Conservation (phyloP, 2,888 invertebrate species). For the Palloptera scutellata region DNA sequence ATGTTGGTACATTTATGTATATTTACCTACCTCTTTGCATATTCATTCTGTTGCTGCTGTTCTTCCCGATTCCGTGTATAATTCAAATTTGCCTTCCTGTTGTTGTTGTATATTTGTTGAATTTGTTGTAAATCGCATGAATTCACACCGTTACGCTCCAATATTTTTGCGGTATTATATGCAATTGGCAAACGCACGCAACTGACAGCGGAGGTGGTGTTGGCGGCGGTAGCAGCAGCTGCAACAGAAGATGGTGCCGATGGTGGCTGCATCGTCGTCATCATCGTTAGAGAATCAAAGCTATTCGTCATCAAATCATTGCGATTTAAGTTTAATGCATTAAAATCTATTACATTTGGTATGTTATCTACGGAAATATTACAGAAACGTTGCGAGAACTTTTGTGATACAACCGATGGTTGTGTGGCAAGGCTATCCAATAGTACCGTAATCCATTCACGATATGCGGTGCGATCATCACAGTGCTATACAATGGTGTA, state of each 20-base stretch:
- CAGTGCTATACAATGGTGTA: constrained; percentile 45
- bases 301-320: constrained; percentile 34
- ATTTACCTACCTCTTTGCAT: too few relatives aligned
- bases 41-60: too few relatives aligned
- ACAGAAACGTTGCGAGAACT: constrained; percentile 28
- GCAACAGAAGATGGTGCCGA: background rate
- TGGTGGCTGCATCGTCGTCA: constrained; percentile 8
- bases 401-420: constrained; percentile 3
- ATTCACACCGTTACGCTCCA: constrained; percentile 49
- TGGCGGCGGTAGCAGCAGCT: constrained; percentile 1
- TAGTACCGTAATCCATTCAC: constrained; percentile 54
- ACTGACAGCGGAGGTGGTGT: background rate
- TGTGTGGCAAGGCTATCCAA: constrained; percentile 43
- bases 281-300: constrained; percentile 43
- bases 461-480: constrained; percentile 53
- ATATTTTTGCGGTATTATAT: constrained; percentile 49
- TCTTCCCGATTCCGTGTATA: too few relatives aligned
- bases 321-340: constrained; percentile 1
- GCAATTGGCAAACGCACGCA: constrained; percentile 50
- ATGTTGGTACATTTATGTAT: too few relatives aligned
- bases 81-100: too few relatives aligned
- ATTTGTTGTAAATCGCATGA: constrained; percentile 27
- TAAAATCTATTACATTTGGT: constrained; percentile 26
- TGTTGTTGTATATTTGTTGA: background rate
- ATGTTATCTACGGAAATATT: constrained; percentile 38